phyloP scores from a whole-genome alignment of 64 coral and sea anemone species.

The Pocillopora verrucosa region DNA sequence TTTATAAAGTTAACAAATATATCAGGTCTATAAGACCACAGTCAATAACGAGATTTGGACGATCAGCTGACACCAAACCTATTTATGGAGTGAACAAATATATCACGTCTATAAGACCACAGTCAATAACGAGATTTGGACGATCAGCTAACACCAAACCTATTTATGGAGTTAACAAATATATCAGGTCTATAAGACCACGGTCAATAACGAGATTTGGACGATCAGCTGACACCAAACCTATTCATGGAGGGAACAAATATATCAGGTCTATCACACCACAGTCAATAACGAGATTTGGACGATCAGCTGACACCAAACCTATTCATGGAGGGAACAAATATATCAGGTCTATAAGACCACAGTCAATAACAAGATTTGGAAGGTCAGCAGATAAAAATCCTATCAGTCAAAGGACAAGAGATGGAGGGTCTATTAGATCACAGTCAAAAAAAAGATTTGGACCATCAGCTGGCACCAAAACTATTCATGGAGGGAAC shows the following conservation, averaged over 20 bases:
- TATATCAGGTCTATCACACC: neutral
- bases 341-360: neutral
- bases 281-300: neutral
- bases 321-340: neutral
- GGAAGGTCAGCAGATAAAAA: neutral
- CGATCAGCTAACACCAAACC: neutral
- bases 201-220: neutral
- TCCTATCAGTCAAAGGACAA: too few relatives aligned
- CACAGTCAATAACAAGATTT: neutral
- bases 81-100: too few relatives aligned
- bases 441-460: too few relatives aligned
- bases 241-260: neutral
- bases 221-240: neutral
- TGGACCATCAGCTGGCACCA: too few relatives aligned
- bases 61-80: neutral
- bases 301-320: neutral
- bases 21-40: neutral
- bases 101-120: neutral
- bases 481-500: too few relatives aligned
- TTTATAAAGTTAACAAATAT: too few relatives aligned
- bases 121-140: conserved; percentile 14
- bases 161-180: too few relatives aligned
- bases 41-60: conserved; percentile 14
- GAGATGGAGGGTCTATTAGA: too few relatives aligned
- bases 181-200: neutral